Base-by-base conservation (phyloP, 2,888 invertebrate genomes). In the Agonopterix arenella region DNA sequence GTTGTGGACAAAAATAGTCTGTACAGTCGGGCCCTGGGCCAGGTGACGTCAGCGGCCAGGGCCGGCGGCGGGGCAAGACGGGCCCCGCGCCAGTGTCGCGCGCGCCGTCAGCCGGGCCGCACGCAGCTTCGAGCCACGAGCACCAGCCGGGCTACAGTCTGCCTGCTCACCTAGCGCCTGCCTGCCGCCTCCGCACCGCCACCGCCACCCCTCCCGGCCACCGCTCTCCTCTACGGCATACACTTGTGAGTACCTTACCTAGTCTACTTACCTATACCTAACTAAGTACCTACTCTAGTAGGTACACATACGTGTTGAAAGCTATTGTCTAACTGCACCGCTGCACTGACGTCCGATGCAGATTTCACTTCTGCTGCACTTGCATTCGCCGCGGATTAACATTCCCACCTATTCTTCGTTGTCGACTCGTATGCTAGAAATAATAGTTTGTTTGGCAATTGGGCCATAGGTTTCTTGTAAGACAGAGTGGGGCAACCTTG, bases 81-180 rank as follows among this genome's bases (percentile, higher is more conserved):
- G 88, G 89, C 86, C 88, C 88, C 88, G 85, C 86, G 84, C 81
- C 88, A 89, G 88, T 86, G 85, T 80, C 85, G 88, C 84, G 88
- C 85, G 88, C 88, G 88, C 88, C 84, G 85, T 81, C 88, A 70
- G 73, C 73, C 82, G 72, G 81, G 78, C 73, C 84, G 85, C 86
- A 89, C 88, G 85, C 57, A 59, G 54, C 28, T 4, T 49, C 60
- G 58, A 59, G 53, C 62, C 58, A 58, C 66, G 10, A 28, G 40
- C 62, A 58, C 61, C 56, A 49, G 41, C 51, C 56, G 57, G 53
- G 48, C 28, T 28, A 28, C 59, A 57, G 59, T 62, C 66, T 64
- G 66, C 67, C 70, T 48, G 56, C 64, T 55, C 62, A 59, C 50
- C 60, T 60, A 57, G 54, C 62, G 51, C 61, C 43, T 40, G 13